phyloP scores from a whole-genome alignment of 23 tunicate genomes.

The Pegea sp. region DNA sequence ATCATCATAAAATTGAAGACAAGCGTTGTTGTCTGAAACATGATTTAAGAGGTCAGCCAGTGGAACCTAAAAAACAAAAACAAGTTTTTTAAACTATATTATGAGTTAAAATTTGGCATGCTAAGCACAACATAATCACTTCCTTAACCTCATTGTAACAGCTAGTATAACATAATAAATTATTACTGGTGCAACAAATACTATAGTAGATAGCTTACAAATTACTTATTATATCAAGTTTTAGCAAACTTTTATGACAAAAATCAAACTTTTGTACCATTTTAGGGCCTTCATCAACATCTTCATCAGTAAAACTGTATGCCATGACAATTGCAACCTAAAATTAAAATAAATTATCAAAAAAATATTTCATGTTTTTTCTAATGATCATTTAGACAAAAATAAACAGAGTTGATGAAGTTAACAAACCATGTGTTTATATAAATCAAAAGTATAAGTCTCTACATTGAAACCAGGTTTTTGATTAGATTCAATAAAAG shows the following conservation, averaged over 20 bases:
- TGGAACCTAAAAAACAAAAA: constrained; percentile 20
- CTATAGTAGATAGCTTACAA: too few relatives aligned
- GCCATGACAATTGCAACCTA: constrained; percentile 82
- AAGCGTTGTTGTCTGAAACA: constrained; percentile 42
- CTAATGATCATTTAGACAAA: neutral
- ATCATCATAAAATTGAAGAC: constrained; percentile 18
- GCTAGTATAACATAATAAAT: too few relatives aligned
- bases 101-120: neutral
- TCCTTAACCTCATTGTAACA: too few relatives aligned
- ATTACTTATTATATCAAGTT: too few relatives aligned
- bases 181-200: too few relatives aligned
- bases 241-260: too few relatives aligned
- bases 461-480: constrained; percentile 19
- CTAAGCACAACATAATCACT: neutral
- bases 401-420: neutral
- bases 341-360: neutral
- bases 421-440: constrained; percentile 45
- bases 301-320: constrained; percentile 61
- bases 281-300: neutral
- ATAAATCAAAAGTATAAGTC: constrained; percentile 25
- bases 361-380: neutral
- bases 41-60: constrained; percentile 75
- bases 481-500: constrained; percentile 25
- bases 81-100: neutral
- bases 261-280: too few relatives aligned